Conservation (phyloP, 1,140 invertebrate genomes). For the Geopemphigus sp. region DNA sequence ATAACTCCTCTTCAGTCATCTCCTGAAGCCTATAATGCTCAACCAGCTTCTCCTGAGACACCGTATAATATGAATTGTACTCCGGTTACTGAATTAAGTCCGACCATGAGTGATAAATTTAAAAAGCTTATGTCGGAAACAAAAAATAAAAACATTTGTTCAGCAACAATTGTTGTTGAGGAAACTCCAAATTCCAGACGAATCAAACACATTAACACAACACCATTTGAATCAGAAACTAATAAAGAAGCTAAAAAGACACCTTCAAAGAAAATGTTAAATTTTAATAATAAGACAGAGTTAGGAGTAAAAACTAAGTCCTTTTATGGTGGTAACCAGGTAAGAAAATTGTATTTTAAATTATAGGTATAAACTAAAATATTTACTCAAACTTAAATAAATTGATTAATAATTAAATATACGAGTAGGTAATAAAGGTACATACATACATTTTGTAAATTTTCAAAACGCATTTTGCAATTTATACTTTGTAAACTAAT, state of each 20-base stretch:
- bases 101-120: slow-evolving; percentile 41
- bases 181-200: slow-evolving; percentile 34
- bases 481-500: too few species aligned
- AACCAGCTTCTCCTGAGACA: not conserved
- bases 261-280: slow-evolving; percentile 12
- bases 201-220: slow-evolving; percentile 33
- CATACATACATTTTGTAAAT: too few species aligned
- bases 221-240: slow-evolving; percentile 37
- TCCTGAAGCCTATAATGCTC: slow-evolving; percentile 16
- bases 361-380: too few species aligned
- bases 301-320: slow-evolving; percentile 2
- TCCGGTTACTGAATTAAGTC: slow-evolving; percentile 41
- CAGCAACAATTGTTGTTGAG: slow-evolving; percentile 38
- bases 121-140: slow-evolving; percentile 33
- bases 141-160: slow-evolving; percentile 6
- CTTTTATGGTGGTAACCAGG: slow-evolving; percentile 36
- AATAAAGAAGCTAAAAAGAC: slow-evolving; percentile 33
- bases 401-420: too few species aligned
- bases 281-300: not conserved
- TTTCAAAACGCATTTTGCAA: too few species aligned
- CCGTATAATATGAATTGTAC: slow-evolving; percentile 11
- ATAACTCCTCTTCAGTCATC: slow-evolving; percentile 29
- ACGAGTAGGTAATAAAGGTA: too few species aligned
- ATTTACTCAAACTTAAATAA: too few species aligned
- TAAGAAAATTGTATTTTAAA: not conserved